phyloP scores from a whole-genome alignment of 2,797 vertebrate species.

The Novumbra hubbsi region DNA sequence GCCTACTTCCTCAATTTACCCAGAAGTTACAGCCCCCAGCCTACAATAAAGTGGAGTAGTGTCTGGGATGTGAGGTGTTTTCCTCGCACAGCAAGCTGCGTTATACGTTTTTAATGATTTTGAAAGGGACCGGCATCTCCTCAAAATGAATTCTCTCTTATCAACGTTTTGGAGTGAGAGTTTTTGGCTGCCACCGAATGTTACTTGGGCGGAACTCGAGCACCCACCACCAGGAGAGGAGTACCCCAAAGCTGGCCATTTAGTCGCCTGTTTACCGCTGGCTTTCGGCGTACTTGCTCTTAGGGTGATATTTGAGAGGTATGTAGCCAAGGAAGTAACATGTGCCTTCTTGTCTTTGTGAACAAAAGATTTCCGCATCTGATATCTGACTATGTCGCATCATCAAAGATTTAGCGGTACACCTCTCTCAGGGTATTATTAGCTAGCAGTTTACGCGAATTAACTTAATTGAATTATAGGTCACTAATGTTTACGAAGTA shows the following conservation, averaged over 20 bases:
- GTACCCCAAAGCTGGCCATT: conserved; percentile 74
- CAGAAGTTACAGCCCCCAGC: neutral
- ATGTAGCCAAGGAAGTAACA: conserved; percentile 41
- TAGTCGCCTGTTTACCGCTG: conserved; percentile 80
- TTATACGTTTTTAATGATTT: neutral
- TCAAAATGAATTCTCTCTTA: conserved; percentile 57
- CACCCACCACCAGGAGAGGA: conserved; percentile 66
- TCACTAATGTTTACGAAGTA: no score
- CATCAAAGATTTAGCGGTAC: conserved; percentile 2
- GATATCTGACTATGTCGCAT: neutral
- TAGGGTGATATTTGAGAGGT: conserved; percentile 85
- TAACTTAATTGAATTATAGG: no score
- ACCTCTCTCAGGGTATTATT: neutral
- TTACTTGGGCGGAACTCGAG: conserved; percentile 88
- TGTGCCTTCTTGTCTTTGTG: neutral
- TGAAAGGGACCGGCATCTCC: neutral
- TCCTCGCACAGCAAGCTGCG: neutral
- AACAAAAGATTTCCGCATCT: neutral
- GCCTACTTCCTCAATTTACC: conserved; percentile 1
- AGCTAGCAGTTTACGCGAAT: no score
- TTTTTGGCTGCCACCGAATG: conserved; percentile 93
- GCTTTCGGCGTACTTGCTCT: conserved; percentile 81
- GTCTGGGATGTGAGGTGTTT: neutral
- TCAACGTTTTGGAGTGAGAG: conserved; percentile 89
- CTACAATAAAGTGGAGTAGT: neutral